Base-by-base conservation (phyloP, 92 coral and sea anemone genomes). In the Anthopleura xanthogrammica region DNA sequence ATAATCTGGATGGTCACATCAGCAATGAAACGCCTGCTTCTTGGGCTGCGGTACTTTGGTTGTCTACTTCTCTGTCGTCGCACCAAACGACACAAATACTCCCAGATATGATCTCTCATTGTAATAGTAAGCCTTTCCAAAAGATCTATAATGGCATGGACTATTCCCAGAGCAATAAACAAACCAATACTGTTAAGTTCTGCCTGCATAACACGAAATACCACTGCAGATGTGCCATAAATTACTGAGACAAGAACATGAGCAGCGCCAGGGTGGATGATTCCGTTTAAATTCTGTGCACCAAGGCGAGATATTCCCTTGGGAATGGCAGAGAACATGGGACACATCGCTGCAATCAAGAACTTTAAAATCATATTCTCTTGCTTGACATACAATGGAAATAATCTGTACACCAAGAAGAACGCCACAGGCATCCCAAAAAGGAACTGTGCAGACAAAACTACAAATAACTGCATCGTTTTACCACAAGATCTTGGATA, bases 121-220 rank as follows among this genome's bases (percentile, higher is more conserved):
- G 36, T 29, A 29, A 29, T 29, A 29, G 36, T 29, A 29, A 29
- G 36, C 36, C 36, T 29, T 29, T 29, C 36, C 36, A 29, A 29
- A 29, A 29, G 36, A 29, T 29, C 36, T 29, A 29, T 29, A 29
- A 29, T 29, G 1, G 36, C 36, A 29, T 29, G 36, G 36, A 29
- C 36, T 29, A 29, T 29, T 29, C 36, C 36, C 36, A 29, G 36
- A 29, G 36, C 36, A 29, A 29, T 29, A 29, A 29, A 29, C 36
- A 29, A 60, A 58, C 39, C 65, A 79, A 88, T 79, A 78, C 79
- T 83, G 12, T 75, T 81, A 66, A 93, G 80, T 52, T 93, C 92
- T 14, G 94, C 94, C 77, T 91, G 97, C 94, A 93, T 88, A 16
- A 88, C 83, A n/a, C 97, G 91, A 39, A 86, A 91, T 3, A 89